Conservation (phyloP, 2,797 vertebrate species). For the Otolemur crassicaudatus region DNA sequence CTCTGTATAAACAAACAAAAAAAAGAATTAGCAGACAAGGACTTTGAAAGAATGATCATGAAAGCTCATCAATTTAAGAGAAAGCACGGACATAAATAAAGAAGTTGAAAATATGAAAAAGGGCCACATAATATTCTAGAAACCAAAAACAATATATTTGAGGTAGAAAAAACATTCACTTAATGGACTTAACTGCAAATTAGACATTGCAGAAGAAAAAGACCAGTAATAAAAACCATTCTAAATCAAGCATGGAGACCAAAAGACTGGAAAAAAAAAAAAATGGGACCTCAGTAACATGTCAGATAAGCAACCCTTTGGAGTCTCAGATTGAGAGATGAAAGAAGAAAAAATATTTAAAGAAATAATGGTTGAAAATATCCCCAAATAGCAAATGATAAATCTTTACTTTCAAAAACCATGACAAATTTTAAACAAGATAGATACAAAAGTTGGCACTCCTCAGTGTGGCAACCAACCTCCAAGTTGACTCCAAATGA, state of each 20-base stretch:
- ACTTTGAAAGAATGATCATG: not conserved
- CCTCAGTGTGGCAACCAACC: not conserved
- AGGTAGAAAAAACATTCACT: not conserved
- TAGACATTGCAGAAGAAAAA: conserved; percentile 28
- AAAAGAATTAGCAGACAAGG: conserved; percentile 1
- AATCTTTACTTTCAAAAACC: not conserved
- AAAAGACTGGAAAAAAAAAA: not conserved
- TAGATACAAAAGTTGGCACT: not conserved
- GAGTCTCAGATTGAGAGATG: not conserved
- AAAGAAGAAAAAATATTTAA: conserved; percentile 26
- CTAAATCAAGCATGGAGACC: not conserved
- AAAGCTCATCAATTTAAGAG: conserved; percentile 11
- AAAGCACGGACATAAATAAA: not conserved
- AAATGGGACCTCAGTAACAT: not conserved
- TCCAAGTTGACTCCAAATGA: not conserved
- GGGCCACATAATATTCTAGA: conserved; percentile 8
- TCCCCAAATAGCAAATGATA: not conserved
- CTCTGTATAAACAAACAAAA: no score
- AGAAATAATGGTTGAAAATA: not conserved
- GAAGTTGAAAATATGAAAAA: not conserved
- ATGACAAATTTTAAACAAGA: not conserved
- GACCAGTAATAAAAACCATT: not conserved
- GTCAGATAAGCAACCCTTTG: not conserved
- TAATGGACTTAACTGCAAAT: not conserved
- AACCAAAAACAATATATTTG: not conserved